A percentile compares a stretch with the other conserved stretches of the same genome.
These are phyloP conservation scores for Dipodomys stephensi DNA, from an alignment of 2,113 vertebrate genomes.

Conservation along the genomic window DNA sequence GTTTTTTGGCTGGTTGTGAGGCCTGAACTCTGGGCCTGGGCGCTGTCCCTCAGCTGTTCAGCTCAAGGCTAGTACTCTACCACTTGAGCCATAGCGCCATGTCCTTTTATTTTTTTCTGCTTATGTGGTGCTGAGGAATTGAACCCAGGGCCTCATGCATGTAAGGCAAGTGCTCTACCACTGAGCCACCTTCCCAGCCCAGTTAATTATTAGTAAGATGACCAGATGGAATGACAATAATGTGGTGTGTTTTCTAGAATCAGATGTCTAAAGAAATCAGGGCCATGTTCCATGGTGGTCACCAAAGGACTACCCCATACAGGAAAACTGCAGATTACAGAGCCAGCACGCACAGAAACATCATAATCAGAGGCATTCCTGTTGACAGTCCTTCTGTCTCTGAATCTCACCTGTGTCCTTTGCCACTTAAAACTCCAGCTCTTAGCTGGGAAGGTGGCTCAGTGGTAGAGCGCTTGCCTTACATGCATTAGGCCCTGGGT, in stretches of 20 bases:
- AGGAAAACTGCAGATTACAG: conserved; percentile 23
- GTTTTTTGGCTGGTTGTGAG: too few relatives aligned
- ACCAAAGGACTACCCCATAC: background rate
- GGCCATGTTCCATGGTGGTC: background rate
- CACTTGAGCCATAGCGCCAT: too few relatives aligned
- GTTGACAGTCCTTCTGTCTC: background rate
- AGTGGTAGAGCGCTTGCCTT: too few relatives aligned
- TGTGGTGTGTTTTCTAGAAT: background rate
- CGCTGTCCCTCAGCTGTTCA: too few relatives aligned
- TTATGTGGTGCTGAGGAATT: too few relatives aligned
- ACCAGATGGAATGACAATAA: background rate
- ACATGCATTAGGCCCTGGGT: too few relatives aligned
- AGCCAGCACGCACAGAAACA: background rate
- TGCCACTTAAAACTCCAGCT: conserved; percentile 19
- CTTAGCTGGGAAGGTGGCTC: background rate
- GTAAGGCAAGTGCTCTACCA: too few relatives aligned
- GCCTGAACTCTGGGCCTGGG: too few relatives aligned
- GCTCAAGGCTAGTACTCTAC: too few relatives aligned
- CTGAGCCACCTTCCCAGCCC: too few relatives aligned
- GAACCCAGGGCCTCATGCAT: too few relatives aligned
- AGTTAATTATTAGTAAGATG: background rate
- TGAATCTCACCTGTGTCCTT: conserved; percentile 42
- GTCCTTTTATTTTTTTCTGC: too few relatives aligned
- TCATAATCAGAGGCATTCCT: background rate
- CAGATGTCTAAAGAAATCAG: conserved; percentile 23